Conservation (phyloP, 2,888 invertebrate species). For the Cynaeus angustus region DNA sequence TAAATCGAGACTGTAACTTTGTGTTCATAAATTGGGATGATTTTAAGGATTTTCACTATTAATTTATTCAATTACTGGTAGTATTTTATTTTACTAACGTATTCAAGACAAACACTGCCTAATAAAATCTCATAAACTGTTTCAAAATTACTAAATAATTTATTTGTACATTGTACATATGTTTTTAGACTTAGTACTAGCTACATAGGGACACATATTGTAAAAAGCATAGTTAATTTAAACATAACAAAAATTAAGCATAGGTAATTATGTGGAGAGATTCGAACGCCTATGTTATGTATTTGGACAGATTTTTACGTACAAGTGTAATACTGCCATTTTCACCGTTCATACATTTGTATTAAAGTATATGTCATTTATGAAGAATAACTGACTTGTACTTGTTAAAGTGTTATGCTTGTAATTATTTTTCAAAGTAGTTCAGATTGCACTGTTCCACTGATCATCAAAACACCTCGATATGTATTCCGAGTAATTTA, state of each 20-base stretch:
- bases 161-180: conserved; percentile 52
- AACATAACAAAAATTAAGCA: conserved; percentile 20
- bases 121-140: conserved; percentile 48
- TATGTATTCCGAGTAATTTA: background rate
- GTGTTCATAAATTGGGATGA: conserved; percentile 56
- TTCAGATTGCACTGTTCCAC: conserved; percentile 25
- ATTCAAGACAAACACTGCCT: conserved; percentile 65
- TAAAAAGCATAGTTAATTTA: conserved; percentile 46
- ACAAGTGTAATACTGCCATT: conserved; percentile 51
- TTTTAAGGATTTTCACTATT: conserved; percentile 44
- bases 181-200: conserved; percentile 44
- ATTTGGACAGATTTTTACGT: conserved; percentile 46
- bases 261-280: conserved; percentile 33
- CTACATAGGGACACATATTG: conserved; percentile 43
- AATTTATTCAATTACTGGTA: conserved; percentile 45
- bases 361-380: conserved; percentile 31
- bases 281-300: conserved; percentile 32
- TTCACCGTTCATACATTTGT: conserved; percentile 33
- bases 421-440: conserved; percentile 52
- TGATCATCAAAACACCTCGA: conserved; percentile 19
- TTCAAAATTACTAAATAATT: conserved; percentile 50
- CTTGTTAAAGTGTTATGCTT: conserved; percentile 51
- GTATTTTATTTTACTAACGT: conserved; percentile 54
- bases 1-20: conserved; percentile 60
- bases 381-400: conserved; percentile 29